These are phyloP conservation scores for Leuciscus waleckii DNA, from an alignment of 2,797 vertebrate genomes.

Conservation along the genomic window DNA sequence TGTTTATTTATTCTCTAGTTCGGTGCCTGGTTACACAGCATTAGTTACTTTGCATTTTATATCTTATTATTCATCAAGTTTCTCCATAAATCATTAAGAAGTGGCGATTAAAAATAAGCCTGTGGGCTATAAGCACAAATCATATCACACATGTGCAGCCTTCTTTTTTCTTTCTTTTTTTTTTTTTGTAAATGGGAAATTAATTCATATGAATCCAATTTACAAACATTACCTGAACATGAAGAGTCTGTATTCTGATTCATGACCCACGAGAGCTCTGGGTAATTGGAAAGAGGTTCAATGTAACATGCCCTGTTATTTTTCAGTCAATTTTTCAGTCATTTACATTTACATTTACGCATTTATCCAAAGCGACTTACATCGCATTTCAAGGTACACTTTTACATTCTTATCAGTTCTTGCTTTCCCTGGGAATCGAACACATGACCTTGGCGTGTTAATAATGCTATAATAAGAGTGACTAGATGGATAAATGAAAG, in stretches of 20 bases:
- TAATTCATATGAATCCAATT: slow-evolving; percentile 18
- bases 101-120: slow-evolving; percentile 19
- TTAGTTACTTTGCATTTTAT: slow-evolving; percentile 9
- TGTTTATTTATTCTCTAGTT: background rate
- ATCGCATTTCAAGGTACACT: too few relatives aligned
- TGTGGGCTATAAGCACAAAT: slow-evolving; percentile 1
- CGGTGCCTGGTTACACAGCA: background rate
- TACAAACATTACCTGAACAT: slow-evolving; percentile 11
- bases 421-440: too few relatives aligned
- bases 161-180: too few relatives aligned
- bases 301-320: background rate
- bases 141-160: slow-evolving; percentile 24
- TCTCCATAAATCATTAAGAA: slow-evolving; percentile 4
- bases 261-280: background rate
- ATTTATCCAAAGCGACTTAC: too few relatives aligned
- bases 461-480: background rate
- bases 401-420: too few relatives aligned
- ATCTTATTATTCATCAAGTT: slow-evolving; percentile 6
- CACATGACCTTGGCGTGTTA: background rate
- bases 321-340: background rate
- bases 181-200: background rate
- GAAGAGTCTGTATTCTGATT: slow-evolving; percentile 22
- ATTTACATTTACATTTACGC: too few relatives aligned
- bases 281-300: slow-evolving; percentile 18
- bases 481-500: slow-evolving; percentile 3